Percentiles rank a stretch among this genome's conserved stretches.
Evolutionary conservation across 2,888 invertebrate genomes (phyloP).

Genomic region (Lamellibrachia columna): DNA sequence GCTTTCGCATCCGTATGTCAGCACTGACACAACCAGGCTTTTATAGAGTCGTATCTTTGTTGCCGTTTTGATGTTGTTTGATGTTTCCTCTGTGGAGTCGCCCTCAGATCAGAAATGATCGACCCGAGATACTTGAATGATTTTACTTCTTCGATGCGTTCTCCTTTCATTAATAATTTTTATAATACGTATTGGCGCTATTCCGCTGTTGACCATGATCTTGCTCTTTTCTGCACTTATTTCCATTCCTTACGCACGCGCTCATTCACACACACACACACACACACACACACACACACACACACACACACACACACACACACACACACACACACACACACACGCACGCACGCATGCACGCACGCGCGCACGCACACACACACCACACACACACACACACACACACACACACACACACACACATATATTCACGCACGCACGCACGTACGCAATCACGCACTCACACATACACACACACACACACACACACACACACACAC

Average conservation of each 20-base stretch:
- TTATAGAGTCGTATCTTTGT: no score
- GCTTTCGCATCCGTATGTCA: no score
- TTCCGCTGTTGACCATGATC: no score
- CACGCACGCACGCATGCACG: neutral
- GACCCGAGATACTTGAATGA: no score
- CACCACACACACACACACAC: neutral
- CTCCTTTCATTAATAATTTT: no score
- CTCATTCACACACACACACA: neutral
- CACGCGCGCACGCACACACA: neutral
- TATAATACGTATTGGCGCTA: no score
- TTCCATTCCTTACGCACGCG: neutral
- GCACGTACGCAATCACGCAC: neutral
- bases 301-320: neutral
- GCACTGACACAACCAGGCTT: no score
- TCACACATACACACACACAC: neutral
- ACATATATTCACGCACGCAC: neutral
- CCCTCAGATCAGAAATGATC: no score
- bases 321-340: neutral
- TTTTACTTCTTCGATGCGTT: no score
- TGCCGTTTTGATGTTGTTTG: no score
- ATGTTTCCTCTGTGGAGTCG: no score
- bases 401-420: neutral
- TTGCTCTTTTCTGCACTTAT: no score
- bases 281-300: neutral
- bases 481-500: neutral